Percentiles rank a stretch among this genome's conserved stretches.
phyloP scores from a whole-genome alignment of 2,888 invertebrate species.

The Psylliodes chrysocephalus region DNA sequence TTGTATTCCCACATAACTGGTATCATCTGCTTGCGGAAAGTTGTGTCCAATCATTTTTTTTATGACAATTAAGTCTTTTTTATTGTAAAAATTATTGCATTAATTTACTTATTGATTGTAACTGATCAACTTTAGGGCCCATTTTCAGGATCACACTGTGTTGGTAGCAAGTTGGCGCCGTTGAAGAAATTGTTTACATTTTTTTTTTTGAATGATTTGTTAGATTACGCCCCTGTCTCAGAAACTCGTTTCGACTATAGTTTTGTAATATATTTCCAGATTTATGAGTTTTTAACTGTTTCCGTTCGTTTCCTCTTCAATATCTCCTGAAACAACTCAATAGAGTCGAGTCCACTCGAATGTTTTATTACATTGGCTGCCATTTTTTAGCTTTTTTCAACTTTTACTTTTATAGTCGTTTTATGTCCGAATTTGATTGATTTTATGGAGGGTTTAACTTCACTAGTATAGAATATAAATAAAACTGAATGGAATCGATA shows the following conservation, averaged over 20 bases:
- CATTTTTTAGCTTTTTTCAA: not conserved
- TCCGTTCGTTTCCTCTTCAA: not conserved
- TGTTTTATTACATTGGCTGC: not conserved
- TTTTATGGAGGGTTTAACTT: not conserved
- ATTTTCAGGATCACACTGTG: no score
- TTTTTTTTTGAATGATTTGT: not conserved
- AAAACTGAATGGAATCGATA: no score
- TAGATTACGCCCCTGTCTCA: not conserved
- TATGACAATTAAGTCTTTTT: no score
- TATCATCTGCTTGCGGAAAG: no score
- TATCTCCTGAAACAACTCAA: slow-evolving; percentile 1
- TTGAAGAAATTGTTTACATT: no score
- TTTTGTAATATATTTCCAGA: slow-evolving; percentile 2
- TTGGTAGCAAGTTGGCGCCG: no score
- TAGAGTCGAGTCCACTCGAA: slow-evolving; percentile 3
- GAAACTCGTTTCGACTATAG: not conserved
- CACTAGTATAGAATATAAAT: no score
- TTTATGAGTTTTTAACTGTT: slow-evolving; percentile 8
- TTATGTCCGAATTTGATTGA: not conserved
- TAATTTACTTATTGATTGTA: no score
- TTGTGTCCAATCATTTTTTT: no score
- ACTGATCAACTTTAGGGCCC: no score
- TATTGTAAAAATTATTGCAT: no score
- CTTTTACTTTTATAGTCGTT: slow-evolving; percentile 5
- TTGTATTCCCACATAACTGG: no score